phyloP scores from a whole-genome alignment of 2,797 vertebrate genomes.

The Tinamus major region DNA sequence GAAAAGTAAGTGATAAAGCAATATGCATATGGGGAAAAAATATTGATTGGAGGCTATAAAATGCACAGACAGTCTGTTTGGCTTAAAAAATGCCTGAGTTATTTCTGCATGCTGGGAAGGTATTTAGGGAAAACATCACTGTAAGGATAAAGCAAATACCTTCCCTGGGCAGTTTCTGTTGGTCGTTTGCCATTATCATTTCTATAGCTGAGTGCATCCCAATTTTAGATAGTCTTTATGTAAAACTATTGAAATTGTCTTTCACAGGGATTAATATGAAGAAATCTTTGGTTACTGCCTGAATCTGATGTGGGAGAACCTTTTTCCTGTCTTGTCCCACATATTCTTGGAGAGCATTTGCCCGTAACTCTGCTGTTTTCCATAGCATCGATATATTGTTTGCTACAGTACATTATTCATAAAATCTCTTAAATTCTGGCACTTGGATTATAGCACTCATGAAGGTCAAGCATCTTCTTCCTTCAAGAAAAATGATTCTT shows the following conservation, averaged over 20 bases:
- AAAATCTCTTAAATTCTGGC: background rate
- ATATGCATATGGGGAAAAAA: background rate
- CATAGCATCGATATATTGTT: background rate
- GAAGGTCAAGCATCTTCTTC: background rate
- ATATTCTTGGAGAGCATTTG: rapidly evolving
- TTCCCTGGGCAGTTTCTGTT: background rate
- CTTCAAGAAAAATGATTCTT: background rate
- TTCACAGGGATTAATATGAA: background rate
- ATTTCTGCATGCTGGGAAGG: background rate
- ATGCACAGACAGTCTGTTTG: background rate
- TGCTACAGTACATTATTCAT: background rate
- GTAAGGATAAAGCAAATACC: background rate
- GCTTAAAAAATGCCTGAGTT: background rate
- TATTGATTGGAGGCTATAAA: background rate
- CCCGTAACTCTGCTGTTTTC: background rate
- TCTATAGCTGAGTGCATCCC: background rate
- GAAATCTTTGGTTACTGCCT: rapidly evolving
- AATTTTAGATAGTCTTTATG: background rate
- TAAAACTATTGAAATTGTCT: background rate
- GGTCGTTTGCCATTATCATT: background rate
- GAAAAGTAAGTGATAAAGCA: background rate
- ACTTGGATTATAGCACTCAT: background rate
- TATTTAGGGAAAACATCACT: background rate
- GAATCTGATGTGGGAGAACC: rapidly evolving
- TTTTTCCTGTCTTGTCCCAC: background rate